Base-by-base conservation (phyloP, 2,888 invertebrate species). In the Andrena bicolor region DNA sequence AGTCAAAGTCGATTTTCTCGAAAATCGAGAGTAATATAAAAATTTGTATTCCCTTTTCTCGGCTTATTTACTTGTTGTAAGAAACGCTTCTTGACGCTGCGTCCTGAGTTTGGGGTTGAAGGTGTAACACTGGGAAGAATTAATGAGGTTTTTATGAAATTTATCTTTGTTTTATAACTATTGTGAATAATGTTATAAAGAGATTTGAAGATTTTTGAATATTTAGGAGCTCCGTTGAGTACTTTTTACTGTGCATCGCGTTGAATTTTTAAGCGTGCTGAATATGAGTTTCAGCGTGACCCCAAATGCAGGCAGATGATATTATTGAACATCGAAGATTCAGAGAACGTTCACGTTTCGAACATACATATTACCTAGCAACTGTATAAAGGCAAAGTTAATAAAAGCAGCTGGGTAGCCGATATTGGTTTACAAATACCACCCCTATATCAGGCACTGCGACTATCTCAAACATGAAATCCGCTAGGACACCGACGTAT, bases 311-410 rank as follows among this genome's bases (percentile, higher is more conserved):
- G 20, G 30, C 1, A 64, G 48, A 41, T 20, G 70, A 61, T 79
- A 61, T 75, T 83, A 84, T 76, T 72, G 81, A 65, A 56, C 84
- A 85, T 85, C 48, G 84, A 78, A 83, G 69, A 84, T 78, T 84
- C 78, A 32, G 49, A 51, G 49, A 51, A 49, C 69, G 61, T 63
- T 41, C 65, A 69, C 76, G 79, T 66, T 71, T 66, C 74, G 61
- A 56, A 70, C 70, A 35, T 82, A 80, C 74, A 49, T 75, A 56
- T 70, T 82, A 53, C 66, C 35, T 51, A 48, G 65, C 3, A 65
- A 74, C 71, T 63, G 73, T 65, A 74, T 65, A 70, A 79, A 69
- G 69, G 69, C 35, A 13, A 70, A 30, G 26, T 41, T 74, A 65
- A 79, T 79, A 81, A 66, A 69, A 69, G 64, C 64, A 49, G 30